These are phyloP conservation scores for Philereme vetulata DNA, from an alignment of 2,888 invertebrate genomes.

Conservation along the genomic window DNA sequence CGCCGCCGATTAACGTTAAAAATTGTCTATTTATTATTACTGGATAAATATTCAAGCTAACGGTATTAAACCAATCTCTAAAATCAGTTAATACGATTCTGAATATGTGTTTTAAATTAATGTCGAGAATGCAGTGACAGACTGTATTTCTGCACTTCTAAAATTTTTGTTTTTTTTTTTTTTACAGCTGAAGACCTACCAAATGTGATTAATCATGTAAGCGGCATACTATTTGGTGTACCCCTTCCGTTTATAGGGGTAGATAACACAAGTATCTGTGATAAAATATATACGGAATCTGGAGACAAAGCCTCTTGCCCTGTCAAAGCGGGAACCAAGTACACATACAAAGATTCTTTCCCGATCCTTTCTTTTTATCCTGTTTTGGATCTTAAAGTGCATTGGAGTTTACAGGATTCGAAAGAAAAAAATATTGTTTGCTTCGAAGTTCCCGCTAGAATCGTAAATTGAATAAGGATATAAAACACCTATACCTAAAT, in stretches of 20 bases:
- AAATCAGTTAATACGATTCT: too few relatives aligned
- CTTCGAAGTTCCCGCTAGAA: slow-evolving; percentile 88
- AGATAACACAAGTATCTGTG: slow-evolving; percentile 87
- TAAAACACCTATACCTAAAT: neutral
- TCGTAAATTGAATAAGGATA: slow-evolving; percentile 45
- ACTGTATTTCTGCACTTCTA: too few relatives aligned
- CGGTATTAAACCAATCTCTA: too few relatives aligned
- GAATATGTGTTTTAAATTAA: too few relatives aligned
- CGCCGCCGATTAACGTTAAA: too few relatives aligned
- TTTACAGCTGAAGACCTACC: slow-evolving; percentile 81
- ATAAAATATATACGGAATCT: slow-evolving; percentile 81
- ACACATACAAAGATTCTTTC: slow-evolving; percentile 87
- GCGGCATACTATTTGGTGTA: slow-evolving; percentile 85
- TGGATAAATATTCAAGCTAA: too few relatives aligned
- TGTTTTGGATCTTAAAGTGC: slow-evolving; percentile 79
- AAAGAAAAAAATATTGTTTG: slow-evolving; percentile 80
- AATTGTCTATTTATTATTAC: too few relatives aligned
- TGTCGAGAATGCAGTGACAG: too few relatives aligned
- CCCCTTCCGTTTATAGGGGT: slow-evolving; percentile 90
- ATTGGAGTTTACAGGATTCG: slow-evolving; percentile 84
- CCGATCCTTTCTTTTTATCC: slow-evolving; percentile 83
- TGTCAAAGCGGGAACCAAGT: slow-evolving; percentile 86
- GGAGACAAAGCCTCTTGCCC: slow-evolving; percentile 87
- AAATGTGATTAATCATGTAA: slow-evolving; percentile 84
- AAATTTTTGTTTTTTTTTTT: slow-evolving; percentile 4